Conservation (phyloP, 2,113 vertebrate genomes). For the Indri indri region DNA sequence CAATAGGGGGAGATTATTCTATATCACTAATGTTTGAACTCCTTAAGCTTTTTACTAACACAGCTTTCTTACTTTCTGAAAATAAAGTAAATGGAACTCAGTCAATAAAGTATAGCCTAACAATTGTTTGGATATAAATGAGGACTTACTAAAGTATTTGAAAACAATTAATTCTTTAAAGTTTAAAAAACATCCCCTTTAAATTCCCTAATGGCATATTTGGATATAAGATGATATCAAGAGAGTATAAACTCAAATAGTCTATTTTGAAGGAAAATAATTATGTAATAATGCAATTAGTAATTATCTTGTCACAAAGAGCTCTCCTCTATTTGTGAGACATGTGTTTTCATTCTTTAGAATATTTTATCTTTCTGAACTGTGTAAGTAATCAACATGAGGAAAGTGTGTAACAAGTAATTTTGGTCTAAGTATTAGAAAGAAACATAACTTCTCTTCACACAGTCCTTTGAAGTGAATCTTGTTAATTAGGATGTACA, state of each 20-base stretch:
- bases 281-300: background rate
- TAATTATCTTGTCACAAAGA: background rate
- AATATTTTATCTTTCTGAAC: background rate
- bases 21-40: background rate
- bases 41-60: background rate
- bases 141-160: background rate
- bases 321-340: background rate
- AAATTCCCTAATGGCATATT: background rate
- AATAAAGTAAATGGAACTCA: background rate
- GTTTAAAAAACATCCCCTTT: background rate
- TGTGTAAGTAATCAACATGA: background rate
- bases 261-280: background rate
- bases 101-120: background rate
- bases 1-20: background rate
- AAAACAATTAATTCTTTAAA: background rate
- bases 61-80: background rate
- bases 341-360: background rate
- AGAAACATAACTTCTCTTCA: background rate
- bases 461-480: background rate
- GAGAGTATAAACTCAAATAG: background rate
- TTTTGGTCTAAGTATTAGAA: slow-evolving; percentile 12
- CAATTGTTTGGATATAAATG: background rate
- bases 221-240: background rate
- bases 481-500: background rate
- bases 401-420: background rate